These are phyloP conservation scores for Trachops cirrhosus DNA, from an alignment of 2,797 vertebrate species.

Conservation along the genomic window DNA sequence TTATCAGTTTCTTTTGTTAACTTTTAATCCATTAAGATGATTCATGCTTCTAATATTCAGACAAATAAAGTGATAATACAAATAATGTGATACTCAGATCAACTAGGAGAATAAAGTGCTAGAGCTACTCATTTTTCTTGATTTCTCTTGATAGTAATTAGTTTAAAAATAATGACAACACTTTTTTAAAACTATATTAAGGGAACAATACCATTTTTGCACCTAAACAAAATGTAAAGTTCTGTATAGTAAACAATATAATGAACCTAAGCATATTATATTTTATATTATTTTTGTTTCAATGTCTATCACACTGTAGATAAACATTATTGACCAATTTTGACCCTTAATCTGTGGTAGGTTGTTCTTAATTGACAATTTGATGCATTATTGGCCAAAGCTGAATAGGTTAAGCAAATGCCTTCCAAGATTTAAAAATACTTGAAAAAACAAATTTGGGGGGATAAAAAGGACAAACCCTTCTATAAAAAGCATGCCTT, in stretches of 20 bases:
- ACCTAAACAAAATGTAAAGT: neutral
- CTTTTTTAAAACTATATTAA: neutral
- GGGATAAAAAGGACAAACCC: rapidly evolving
- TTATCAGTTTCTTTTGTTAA: neutral
- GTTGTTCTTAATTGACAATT: neutral
- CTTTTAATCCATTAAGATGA: neutral
- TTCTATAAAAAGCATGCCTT: neutral
- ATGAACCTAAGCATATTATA: neutral
- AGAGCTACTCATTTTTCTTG: neutral
- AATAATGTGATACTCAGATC: neutral
- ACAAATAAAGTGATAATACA: neutral
- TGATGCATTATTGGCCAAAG: neutral
- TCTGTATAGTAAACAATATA: neutral
- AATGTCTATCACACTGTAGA: neutral
- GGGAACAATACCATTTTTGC: neutral
- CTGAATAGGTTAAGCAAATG: neutral
- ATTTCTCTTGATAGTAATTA: neutral
- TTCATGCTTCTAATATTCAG: neutral
- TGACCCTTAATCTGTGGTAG: neutral
- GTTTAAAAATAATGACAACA: neutral
- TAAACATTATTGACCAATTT: neutral
- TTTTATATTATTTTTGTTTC: neutral
- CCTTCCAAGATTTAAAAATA: neutral
- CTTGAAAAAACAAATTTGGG: neutral
- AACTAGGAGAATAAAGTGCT: neutral